Evolutionary conservation across 1,140 invertebrate species (phyloP), one percentile per base, ranked within the genome.

Genomic region (Acromyrmex heyeri): DNA sequence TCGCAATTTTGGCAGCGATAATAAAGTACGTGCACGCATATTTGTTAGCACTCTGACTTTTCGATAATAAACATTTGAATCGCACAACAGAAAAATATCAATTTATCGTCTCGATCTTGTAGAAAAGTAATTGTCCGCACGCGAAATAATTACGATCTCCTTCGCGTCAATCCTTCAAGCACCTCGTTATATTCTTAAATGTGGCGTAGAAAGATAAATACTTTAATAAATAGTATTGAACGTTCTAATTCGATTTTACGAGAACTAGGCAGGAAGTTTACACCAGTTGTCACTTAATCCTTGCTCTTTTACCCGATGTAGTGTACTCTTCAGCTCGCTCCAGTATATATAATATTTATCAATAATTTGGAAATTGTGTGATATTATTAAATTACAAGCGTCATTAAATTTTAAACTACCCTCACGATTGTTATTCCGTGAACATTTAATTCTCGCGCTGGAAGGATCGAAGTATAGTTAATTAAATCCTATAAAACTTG

Each of bases 21-120:
- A 64, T 16, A 24, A 44, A 78, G 5, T 65, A 14, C 14, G 12
- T 55, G 48, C 64, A 24, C 30, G n/a, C 44, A 48, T 55, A n/a
- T 50, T 78, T 78, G 44, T 81, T 81, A 81, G 77, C 48, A 81
- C 64, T 38, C 21, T 70, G 30, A 81, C 30, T 55, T 79, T 24
- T 81, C 48, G 38, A 65, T 69, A 55, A 81, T 81, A 81, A 55
- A 81, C n/a, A 81, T n/a, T 44, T 53, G 8, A 69, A 38, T 55
- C 30, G 64, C 64, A 81, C 30, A 55, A 81, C 30, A 18, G 61
- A 50, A 50, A 50, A 8, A 16, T 6, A 7, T 16, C 30, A 61
- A 24, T 81, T 81, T 38, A 69, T 21, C 30, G 30, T 81, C 30
- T 69, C 2, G 27, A 38, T 81, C 48, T 81, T 57, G 64, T 81